Percentiles rank a stretch among this genome's conserved stretches.
phyloP scores from a whole-genome alignment of 2,888 invertebrate species.

The Synanthedon tipuliformis region DNA sequence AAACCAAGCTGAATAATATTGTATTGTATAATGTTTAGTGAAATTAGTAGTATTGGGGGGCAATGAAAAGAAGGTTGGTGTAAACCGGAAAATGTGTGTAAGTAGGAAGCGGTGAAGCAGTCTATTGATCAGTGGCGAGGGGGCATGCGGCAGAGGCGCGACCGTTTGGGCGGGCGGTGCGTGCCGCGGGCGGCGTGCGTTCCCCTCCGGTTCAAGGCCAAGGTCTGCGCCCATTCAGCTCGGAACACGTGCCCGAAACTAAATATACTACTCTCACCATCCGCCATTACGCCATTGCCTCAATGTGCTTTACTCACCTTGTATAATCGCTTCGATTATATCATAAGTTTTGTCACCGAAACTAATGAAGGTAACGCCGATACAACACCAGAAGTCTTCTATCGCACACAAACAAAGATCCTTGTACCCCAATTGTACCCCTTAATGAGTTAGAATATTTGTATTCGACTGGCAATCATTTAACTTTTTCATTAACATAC shows the following conservation, averaged over 20 bases:
- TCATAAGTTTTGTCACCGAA: too few species aligned
- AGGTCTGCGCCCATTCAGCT: constrained; percentile 61
- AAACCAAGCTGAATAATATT: too few species aligned
- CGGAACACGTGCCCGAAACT: constrained; percentile 64
- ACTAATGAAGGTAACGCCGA: too few species aligned
- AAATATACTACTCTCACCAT: constrained; percentile 58
- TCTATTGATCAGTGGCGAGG: constrained; percentile 42
- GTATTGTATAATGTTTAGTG: too few species aligned
- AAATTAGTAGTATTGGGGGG: constrained; percentile 8
- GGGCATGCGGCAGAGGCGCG: constrained; percentile 25
- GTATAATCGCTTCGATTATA: too few species aligned
- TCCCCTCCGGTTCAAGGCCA: constrained; percentile 62
- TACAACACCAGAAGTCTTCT: too few species aligned
- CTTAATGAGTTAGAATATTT: too few species aligned
- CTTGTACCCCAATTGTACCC: too few species aligned
- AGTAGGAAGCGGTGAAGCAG: constrained; percentile 32
- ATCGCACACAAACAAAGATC: too few species aligned
- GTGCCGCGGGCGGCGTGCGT: constrained; percentile 48
- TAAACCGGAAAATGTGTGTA: constrained; percentile 31
- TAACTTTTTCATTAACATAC: too few species aligned
- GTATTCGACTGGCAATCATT: too few species aligned
- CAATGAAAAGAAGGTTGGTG: constrained; percentile 16
- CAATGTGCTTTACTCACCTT: too few species aligned
- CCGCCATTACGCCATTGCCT: constrained; percentile 35
- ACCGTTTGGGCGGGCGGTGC: constrained; percentile 56